Base-by-base conservation (phyloP, 2,113 vertebrate genomes). In the Aptenodytes forsteri region DNA sequence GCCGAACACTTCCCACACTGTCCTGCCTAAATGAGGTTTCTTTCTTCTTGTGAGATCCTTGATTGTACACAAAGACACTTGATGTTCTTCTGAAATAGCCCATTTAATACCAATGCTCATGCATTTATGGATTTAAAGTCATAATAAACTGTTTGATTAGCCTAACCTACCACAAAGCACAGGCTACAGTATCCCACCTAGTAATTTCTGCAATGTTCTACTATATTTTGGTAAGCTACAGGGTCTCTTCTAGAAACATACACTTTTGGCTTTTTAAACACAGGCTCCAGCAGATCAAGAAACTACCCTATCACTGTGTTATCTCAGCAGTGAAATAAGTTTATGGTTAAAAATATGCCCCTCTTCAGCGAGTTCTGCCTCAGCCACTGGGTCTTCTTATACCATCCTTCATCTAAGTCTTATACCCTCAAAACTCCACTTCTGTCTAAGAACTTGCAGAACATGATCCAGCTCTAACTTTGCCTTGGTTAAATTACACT, bases 1-100 rank as follows among this genome's bases (percentile, higher is more conserved):
- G 95, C 85, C 58, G 79, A 93, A 88, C 90, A 66, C 75, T 90
- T 92, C 90, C 93, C 66, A 83, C 78, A 90, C 88, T 78, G 88
- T 62, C 93, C 92, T 96, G 67, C 75, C 76, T 90, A 94, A 94
- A 96, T 70, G 92, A 90, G 85, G 67, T 81, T 88, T 73, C 70
- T 92, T 83, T 85, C 82, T 88, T 88, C 79, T 72, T 1, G 8
- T 47, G 79, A 73, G 75, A 95, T 65, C 85, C 83, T 38, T 66
- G 82, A 88, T 38, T 75, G 80, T 89, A 92, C 86, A 90, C 62
- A 88, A 72, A 91, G 52, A 90, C 66, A 90, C 59, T 58, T 56
- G 65, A 78, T 56, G 26, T 84, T 71, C 69, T 40, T n/a, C 79
- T 69, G 59, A 90, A 96, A 96, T 34, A 89, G 88, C 59, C 59